phyloP scores from a whole-genome alignment of 1,140 invertebrate genomes.

The Anoplophora glabripennis region DNA sequence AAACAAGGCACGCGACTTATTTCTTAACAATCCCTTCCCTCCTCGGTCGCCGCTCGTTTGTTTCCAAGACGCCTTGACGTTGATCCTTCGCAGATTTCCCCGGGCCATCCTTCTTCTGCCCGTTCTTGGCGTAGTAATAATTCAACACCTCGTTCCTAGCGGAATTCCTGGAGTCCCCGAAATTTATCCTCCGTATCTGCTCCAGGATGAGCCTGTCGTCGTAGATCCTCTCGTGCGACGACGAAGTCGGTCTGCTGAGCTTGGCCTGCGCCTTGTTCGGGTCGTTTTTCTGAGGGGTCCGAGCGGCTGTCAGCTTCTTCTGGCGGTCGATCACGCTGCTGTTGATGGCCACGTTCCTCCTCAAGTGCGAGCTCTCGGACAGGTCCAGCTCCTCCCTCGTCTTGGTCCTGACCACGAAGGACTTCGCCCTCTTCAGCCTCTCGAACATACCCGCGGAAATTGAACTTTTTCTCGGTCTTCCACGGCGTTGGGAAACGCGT shows the following conservation, averaged over 20 bases:
- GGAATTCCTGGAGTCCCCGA: slow-evolving; percentile 15
- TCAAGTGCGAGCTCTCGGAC: slow-evolving; percentile 19
- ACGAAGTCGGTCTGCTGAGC: slow-evolving; percentile 3
- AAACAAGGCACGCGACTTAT: too few relatives aligned
- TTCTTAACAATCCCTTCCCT: too few relatives aligned
- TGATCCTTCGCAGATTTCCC: too few relatives aligned
- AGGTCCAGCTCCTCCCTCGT: slow-evolving; percentile 17
- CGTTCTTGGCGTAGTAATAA: too few relatives aligned
- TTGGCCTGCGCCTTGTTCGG: background rate
- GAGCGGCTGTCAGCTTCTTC: too few relatives aligned
- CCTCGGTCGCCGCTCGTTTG: too few relatives aligned
- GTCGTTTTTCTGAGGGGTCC: background rate
- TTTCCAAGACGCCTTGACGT: too few relatives aligned
- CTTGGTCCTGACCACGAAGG: slow-evolving; percentile 19
- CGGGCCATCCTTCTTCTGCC: too few relatives aligned
- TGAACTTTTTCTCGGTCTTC: too few relatives aligned
- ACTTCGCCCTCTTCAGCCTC: slow-evolving; percentile 42
- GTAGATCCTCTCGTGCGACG: slow-evolving; percentile 16
- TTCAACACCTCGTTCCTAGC: slow-evolving; percentile 2
- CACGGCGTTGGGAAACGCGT: too few relatives aligned
- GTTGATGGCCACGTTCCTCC: slow-evolving; percentile 19
- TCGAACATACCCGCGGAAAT: too few relatives aligned
- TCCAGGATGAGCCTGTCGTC: slow-evolving; percentile 8
- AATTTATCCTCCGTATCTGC: slow-evolving; percentile 14
- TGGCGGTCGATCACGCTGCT: slow-evolving; percentile 11